Conservation (phyloP, 1,140 invertebrate genomes). For the Anadara kagoshimensis region DNA sequence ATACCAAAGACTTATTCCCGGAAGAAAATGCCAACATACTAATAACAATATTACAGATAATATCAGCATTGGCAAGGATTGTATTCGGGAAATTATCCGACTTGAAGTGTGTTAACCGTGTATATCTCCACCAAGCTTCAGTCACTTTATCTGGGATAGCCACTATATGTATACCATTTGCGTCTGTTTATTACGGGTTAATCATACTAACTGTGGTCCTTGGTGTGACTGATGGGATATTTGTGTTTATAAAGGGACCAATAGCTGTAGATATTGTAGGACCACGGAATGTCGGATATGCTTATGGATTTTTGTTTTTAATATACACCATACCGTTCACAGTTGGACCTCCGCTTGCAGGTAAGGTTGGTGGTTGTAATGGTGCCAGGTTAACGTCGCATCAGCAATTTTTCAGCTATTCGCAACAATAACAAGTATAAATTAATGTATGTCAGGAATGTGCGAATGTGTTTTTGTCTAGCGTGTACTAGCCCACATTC, state of each 20-base stretch:
- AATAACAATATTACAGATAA: conserved; percentile 88
- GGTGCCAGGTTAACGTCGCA: too few species aligned
- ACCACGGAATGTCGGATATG: conserved; percentile 87
- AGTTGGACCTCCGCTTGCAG: conserved; percentile 89
- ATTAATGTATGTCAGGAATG: too few species aligned
- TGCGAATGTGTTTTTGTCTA: too few species aligned
- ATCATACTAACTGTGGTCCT: conserved; percentile 84
- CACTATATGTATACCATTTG: conserved; percentile 85
- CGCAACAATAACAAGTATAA: too few species aligned
- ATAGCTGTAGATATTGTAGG: conserved; percentile 95
- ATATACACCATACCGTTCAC: conserved; percentile 90
- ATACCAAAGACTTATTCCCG: conserved; percentile 81
- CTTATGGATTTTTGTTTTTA: conserved; percentile 91
- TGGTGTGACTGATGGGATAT: conserved; percentile 94
- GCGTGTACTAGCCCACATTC: too few species aligned
- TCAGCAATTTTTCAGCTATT: too few species aligned
- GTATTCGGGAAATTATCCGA: conserved; percentile 91
- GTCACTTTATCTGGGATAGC: conserved; percentile 87
- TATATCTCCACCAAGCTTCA: conserved; percentile 87
- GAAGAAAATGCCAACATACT: conserved; percentile 83
- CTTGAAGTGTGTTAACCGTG: conserved; percentile 84
- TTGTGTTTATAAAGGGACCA: conserved; percentile 92
- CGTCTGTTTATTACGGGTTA: conserved; percentile 80
- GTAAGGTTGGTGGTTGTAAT: conserved; percentile 62
- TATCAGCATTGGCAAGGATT: conserved; percentile 89